Evolutionary conservation across 2,113 vertebrate species (phyloP), one percentile per base, ranked within the genome.

Genomic region (Takifugu bimaculatus): DNA sequence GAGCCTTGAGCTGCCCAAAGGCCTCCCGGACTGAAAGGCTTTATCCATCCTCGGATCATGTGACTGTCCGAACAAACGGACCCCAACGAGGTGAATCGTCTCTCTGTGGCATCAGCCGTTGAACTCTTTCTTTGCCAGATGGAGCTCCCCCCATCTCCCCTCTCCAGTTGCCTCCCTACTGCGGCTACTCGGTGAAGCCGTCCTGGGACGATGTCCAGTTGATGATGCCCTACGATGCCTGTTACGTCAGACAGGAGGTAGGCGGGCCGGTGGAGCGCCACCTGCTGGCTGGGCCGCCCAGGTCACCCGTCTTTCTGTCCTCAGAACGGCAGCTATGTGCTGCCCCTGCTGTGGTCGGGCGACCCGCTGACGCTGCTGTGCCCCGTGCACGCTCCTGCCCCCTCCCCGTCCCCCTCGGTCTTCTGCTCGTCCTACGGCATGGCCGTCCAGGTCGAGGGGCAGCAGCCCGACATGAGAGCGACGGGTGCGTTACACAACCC

Each of bases 311-410:
- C 25, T 42, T 2, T 62, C 7, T 28, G 3, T 68, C 35, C 35
- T 39, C 64, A 92, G 91, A 84, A 89, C 77, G 89, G 68, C 51
- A 87, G 64, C 56, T 89, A 89, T 57, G 79, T 90, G 45, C 72
- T 92, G 42, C 83, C 90, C 3, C 42, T 92, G 80, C 55, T 82
- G 74, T 92, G 90, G 91, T 75, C 72, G 81, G 89, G 70, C n/a
- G 81, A 14, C 49, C 85, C 84, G 0, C 60, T 92, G 54, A 89
- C 85, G 60, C 75, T 92, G 44, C 82, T 85, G 47, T 92, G 91
- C 44, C 88, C 91, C 0, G 52, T 85, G 59, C 60, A 43, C 50
- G 28, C 55, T 4, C 54, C 45, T 48, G 39, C 35, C 14, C 49
- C 66, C 1, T 4, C 10, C 2, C 11, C 2, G 6, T 20, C 64